Evolutionary conservation across 2,888 invertebrate genomes (phyloP), one percentile per base, ranked within the genome.

Genomic region (Lissocephala sabroskyi): DNA sequence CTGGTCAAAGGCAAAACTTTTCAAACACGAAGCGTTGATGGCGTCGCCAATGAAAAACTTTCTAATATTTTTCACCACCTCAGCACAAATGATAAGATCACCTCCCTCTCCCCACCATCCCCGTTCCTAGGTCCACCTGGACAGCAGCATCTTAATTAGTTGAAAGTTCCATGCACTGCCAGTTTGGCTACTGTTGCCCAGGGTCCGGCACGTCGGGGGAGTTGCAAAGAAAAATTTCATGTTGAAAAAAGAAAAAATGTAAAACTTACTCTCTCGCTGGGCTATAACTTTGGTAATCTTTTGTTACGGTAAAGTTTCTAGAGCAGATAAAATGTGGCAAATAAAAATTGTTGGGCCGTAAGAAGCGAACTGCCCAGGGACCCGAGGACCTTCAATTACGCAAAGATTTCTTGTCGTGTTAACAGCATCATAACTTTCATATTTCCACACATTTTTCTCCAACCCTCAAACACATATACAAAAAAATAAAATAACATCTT

Each of bases 51-150:
- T 43, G 3, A 46, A 73, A 70, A 68, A 70, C 40, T 70, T 70
- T 70, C 62, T 62, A 70, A 70, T 70, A 70, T 74, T 74, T 76
- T 78, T 71, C 73, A 73, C 65, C 71, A 73, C 79, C 76, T 73
- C 62, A 59, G 50, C 77, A 68, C 52, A 56, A 45, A 44, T 52
- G 71, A 78, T 73, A 78, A 64, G 73, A 73, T 78, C 65, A 56
- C 39, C 23, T 23, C 23, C 4, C 4, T 23, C 23, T 23, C 3
- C 23, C 7, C 23, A 5, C 7, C 23, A 23, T 23, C 3, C 7
- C 50, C 23, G 16, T 13, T 44, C 55, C 51, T 59, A 58, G 30
- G 45, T 53, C 41, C 42, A 45, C 19, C 52, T 46, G 48, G 52
- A 46, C 52, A 43, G 47, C 41, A 41, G 47, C 41, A 41, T 78